phyloP scores from a whole-genome alignment of 2,888 invertebrate genomes.

The Chirona hameri region DNA sequence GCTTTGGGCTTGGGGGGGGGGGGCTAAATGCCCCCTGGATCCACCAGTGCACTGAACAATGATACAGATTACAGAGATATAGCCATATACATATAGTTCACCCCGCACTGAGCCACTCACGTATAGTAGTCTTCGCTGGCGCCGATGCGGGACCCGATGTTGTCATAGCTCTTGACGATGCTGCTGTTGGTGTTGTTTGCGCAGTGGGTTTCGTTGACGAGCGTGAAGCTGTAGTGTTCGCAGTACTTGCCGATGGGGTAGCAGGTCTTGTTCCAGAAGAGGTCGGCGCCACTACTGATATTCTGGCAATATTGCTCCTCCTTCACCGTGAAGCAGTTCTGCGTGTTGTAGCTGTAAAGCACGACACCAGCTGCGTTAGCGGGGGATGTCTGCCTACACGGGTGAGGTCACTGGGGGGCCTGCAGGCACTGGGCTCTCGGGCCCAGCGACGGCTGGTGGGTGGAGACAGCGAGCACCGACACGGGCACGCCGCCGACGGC shows the following conservation, averaged over 20 bases:
- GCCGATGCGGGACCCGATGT: conserved; percentile 31
- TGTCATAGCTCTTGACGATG: conserved; percentile 24
- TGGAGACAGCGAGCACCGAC: too few species aligned
- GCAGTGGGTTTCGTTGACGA: conserved; percentile 36
- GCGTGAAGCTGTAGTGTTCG: conserved; percentile 11
- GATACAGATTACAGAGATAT: too few species aligned
- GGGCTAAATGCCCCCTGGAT: too few species aligned
- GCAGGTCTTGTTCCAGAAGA: conserved; percentile 38
- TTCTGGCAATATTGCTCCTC: conserved; percentile 33
- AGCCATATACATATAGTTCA: too few species aligned
- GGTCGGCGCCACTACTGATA: conserved; percentile 29
- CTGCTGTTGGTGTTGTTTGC: not conserved
- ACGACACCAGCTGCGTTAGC: not conserved
- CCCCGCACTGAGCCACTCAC: conserved; percentile 26
- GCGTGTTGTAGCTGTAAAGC: not conserved
- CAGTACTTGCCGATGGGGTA: conserved; percentile 34
- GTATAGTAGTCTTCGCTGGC: conserved; percentile 37
- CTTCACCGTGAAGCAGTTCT: conserved; percentile 36
- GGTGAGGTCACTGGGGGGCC: too few species aligned
- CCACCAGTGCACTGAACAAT: too few species aligned
- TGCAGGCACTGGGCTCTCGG: too few species aligned
- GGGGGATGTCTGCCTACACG: too few species aligned
- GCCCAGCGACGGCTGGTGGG: too few species aligned
- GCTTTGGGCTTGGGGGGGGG: too few species aligned
- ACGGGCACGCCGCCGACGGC: too few species aligned